Evolutionary conservation across 2,113 vertebrate genomes (phyloP), one percentile per base, ranked within the genome.

Genomic region (Oreochromis aureus): DNA sequence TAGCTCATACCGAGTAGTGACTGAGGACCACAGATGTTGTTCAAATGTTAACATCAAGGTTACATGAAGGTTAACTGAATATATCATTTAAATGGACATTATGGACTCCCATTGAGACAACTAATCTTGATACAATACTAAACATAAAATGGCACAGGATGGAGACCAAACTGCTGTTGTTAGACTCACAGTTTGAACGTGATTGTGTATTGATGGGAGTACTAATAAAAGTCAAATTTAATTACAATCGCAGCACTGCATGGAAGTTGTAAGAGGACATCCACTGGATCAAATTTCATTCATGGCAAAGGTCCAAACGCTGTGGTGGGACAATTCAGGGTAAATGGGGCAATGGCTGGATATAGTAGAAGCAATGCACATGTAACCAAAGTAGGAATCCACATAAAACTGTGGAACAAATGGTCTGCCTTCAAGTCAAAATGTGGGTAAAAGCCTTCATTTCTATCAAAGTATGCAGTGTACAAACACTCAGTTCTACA

Each of bases 11-110:
- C 6, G 59, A 86, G 27, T 48, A 44, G 24, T 46, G 9, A 61
- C 55, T 78, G 27, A 51, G 24, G 10, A 16, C 16, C 58, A 30
- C 87, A 87, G 83, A 61, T 93, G 89, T 55, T 2, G 41, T 18
- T 89, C 83, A 87, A 81, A 82, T 88, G 90, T 87, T 89, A 71
- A 84, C 53, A 55, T 82, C 41, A 83, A 83, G 44, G 79, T 82
- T 19, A 54, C 55, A 58, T 4, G 32, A 39, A 19, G 55, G 82
- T 84, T 13, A 58, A 66, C 48, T 22, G 76, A 90, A 88, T 78
- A 81, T 1, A 82, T 82, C 63, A 87, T 81, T 6, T 86, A 22
- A 58, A 90, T 84, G 22, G 80, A 41, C 59, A 48, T 61, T 13
- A 10, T 39, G 36, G 36, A 9, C 36, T 39, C 36, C 59, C 34